phyloP scores from a whole-genome alignment of 2,888 invertebrate species.

The Crioceris asparagi region DNA sequence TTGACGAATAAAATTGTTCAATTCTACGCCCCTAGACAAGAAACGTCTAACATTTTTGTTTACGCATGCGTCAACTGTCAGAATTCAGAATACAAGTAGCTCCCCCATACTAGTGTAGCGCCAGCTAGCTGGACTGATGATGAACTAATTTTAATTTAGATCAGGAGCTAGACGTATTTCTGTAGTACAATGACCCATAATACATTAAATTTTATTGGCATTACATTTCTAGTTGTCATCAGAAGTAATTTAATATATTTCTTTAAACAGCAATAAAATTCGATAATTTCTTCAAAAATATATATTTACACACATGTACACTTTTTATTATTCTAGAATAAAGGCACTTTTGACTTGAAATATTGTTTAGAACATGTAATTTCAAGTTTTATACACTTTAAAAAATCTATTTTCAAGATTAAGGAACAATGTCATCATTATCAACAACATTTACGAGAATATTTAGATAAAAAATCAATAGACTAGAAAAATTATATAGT shows the following conservation, averaged over 20 bases:
- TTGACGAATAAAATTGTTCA: conserved; percentile 19
- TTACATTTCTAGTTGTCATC: too few relatives aligned
- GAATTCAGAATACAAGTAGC: too few relatives aligned
- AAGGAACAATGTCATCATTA: conserved; percentile 28
- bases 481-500: conserved; percentile 33
- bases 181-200: too few relatives aligned
- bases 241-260: too few relatives aligned
- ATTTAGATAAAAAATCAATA: conserved; percentile 29
- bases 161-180: too few relatives aligned
- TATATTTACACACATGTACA: conserved; percentile 35
- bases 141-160: too few relatives aligned
- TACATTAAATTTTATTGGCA: too few relatives aligned
- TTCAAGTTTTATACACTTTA: conserved; percentile 13
- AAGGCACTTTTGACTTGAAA: conserved; percentile 23
- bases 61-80: conserved; percentile 15
- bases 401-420: conserved; percentile 14
- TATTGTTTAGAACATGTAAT: conserved; percentile 16
- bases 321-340: conserved; percentile 24
- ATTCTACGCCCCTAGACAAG: conserved; percentile 17
- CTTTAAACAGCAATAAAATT: too few relatives aligned
- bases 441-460: conserved; percentile 26
- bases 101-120: too few relatives aligned
- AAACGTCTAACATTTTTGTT: conserved; percentile 16
- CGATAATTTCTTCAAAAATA: conserved; percentile 35
- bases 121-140: too few relatives aligned